These are phyloP conservation scores for Chaenogobius annularis DNA, from an alignment of 2,113 vertebrate species.

Conservation along the genomic window DNA sequence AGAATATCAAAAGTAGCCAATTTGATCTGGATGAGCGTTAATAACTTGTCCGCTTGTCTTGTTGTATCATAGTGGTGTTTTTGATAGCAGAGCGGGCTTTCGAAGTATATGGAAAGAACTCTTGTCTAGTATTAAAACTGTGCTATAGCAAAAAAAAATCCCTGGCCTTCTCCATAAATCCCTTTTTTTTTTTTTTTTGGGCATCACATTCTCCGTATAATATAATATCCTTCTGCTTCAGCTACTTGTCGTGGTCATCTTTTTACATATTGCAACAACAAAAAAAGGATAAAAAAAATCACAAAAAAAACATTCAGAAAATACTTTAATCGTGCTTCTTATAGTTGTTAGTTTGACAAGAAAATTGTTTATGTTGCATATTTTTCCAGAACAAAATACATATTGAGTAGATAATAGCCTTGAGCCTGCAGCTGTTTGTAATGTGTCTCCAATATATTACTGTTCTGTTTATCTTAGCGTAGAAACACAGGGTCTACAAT, in stretches of 20 bases:
- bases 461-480: conserved; percentile 73
- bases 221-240: conserved; percentile 63
- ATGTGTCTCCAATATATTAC: conserved; percentile 74
- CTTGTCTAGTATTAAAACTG: conserved; percentile 59
- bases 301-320: conserved; percentile 54
- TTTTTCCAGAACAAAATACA: conserved; percentile 70
- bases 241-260: conserved; percentile 64
- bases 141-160: conserved; percentile 37
- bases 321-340: conserved; percentile 65
- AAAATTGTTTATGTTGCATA: conserved; percentile 65
- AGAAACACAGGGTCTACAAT: conserved; percentile 72
- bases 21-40: conserved; percentile 64
- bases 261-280: conserved; percentile 52
- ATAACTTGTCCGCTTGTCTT: conserved; percentile 60
- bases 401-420: conserved; percentile 70
- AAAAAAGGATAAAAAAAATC: conserved; percentile 38
- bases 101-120: conserved; percentile 33
- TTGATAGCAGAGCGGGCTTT: conserved; percentile 55
- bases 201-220: conserved; percentile 61
- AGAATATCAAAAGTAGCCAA: conserved; percentile 68
- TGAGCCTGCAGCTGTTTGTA: conserved; percentile 71
- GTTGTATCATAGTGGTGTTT: conserved; percentile 65
- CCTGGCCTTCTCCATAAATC: conserved; percentile 10
- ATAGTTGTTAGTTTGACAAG: conserved; percentile 61
- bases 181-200: conserved; percentile 26